phyloP scores from a whole-genome alignment of 2,113 vertebrate species.

The Paramormyrops kingsleyae region DNA sequence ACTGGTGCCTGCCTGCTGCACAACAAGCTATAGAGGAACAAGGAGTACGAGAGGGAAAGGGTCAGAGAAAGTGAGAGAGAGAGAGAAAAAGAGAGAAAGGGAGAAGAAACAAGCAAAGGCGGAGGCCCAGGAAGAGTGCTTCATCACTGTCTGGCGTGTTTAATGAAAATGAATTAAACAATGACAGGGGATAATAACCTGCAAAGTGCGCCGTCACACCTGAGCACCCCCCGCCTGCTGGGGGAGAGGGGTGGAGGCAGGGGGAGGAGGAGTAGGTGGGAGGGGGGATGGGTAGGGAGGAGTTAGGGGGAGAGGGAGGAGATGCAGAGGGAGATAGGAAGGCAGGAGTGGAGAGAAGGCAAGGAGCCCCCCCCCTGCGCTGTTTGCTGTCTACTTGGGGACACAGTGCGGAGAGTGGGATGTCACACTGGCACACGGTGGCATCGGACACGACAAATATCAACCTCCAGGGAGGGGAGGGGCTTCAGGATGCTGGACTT shows the following conservation, averaged over 20 bases:
- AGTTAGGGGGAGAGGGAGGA: background rate
- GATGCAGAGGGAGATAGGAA: background rate
- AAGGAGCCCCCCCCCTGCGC: background rate
- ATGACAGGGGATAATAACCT: slow-evolving; percentile 60
- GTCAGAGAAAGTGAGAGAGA: slow-evolving; percentile 35
- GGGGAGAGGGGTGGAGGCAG: background rate
- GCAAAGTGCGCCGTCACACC: slow-evolving; percentile 28
- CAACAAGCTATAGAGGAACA: background rate
- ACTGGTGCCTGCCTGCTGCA: background rate
- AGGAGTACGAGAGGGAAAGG: slow-evolving; percentile 48
- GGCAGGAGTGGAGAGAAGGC: background rate
- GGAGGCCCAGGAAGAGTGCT: background rate
- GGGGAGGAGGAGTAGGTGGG: slow-evolving; percentile 13
- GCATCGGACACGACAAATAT: background rate
- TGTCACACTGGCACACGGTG: background rate
- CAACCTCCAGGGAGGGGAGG: background rate
- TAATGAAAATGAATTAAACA: slow-evolving; percentile 64
- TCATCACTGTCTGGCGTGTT: slow-evolving; percentile 48
- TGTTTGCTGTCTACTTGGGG: background rate
- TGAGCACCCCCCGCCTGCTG: background rate
- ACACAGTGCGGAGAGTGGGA: background rate
- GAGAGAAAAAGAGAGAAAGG: slow-evolving; percentile 34
- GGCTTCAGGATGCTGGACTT: background rate
- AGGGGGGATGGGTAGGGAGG: background rate
- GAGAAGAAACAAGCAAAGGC: background rate